These are phyloP conservation scores for Myotis planiceps DNA, from an alignment of 2,797 vertebrate species.

Conservation along the genomic window DNA sequence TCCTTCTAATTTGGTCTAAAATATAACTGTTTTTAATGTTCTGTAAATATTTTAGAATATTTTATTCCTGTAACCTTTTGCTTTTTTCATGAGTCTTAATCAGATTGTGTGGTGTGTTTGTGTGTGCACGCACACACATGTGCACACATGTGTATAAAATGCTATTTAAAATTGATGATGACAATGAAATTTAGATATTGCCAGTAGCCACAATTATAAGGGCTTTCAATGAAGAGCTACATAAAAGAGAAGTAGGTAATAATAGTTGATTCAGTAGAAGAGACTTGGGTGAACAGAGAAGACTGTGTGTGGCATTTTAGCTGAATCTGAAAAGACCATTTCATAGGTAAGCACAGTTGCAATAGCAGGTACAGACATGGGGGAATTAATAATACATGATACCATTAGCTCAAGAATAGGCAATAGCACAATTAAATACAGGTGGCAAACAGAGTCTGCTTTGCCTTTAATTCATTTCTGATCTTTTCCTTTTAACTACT, in stretches of 20 bases:
- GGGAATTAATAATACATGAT: neutral
- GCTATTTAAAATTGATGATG: neutral
- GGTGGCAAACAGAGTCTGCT: neutral
- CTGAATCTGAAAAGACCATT: neutral
- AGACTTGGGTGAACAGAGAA: neutral
- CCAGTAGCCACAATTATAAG: neutral
- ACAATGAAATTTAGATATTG: neutral
- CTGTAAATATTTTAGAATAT: neutral
- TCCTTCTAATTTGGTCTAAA: constrained; percentile 61
- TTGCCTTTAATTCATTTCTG: neutral
- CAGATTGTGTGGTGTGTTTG: neutral
- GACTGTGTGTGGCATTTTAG: neutral
- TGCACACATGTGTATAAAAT: neutral
- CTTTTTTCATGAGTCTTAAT: neutral
- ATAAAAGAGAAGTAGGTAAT: neutral
- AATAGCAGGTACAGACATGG: neutral
- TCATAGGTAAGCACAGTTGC: neutral
- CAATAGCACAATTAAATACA: neutral
- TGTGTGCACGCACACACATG: too few species aligned
- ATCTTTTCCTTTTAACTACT: neutral
- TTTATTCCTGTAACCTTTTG: neutral
- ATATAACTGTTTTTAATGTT: constrained; percentile 12
- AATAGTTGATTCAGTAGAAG: neutral
- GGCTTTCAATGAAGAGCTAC: neutral
- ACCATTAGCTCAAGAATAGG: neutral